phyloP scores from a whole-genome alignment of 2,888 invertebrate species.

The Mimumesa dahlbomi region DNA sequence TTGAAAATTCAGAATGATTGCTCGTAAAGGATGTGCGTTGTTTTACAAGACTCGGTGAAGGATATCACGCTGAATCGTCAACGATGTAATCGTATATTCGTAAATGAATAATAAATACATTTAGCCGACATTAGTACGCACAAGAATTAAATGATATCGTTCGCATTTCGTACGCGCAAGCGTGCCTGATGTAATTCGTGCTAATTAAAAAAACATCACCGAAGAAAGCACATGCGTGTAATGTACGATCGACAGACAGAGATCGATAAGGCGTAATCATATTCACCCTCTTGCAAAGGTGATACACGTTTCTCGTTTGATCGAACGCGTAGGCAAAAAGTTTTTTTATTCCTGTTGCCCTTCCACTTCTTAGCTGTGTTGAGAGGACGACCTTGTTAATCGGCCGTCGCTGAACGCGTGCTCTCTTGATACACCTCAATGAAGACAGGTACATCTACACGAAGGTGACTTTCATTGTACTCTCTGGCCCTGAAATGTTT shows the following conservation, averaged over 20 bases:
- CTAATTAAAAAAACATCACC: too few relatives aligned
- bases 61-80: too few relatives aligned
- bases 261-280: too few relatives aligned
- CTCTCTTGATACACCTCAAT: background rate
- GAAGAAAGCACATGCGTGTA: too few relatives aligned
- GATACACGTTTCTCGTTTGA: conserved; percentile 33
- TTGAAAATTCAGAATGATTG: background rate
- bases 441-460: background rate
- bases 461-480: conserved; percentile 25
- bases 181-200: too few relatives aligned
- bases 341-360: conserved; percentile 21
- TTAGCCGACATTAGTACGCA: too few relatives aligned
- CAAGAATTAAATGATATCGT: too few relatives aligned
- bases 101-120: too few relatives aligned
- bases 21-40: too few relatives aligned
- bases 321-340: background rate
- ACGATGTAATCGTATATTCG: too few relatives aligned
- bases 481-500: conserved; percentile 8
- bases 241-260: too few relatives aligned
- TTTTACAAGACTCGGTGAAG: too few relatives aligned
- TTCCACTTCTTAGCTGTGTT: conserved; percentile 23
- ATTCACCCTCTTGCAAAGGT: conserved; percentile 7
- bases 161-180: background rate
- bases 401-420: conserved; percentile 32
- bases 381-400: conserved; percentile 40